Evolutionary conservation across 2,888 invertebrate genomes (phyloP).

Genomic region (Cactoblastis cactorum): DNA sequence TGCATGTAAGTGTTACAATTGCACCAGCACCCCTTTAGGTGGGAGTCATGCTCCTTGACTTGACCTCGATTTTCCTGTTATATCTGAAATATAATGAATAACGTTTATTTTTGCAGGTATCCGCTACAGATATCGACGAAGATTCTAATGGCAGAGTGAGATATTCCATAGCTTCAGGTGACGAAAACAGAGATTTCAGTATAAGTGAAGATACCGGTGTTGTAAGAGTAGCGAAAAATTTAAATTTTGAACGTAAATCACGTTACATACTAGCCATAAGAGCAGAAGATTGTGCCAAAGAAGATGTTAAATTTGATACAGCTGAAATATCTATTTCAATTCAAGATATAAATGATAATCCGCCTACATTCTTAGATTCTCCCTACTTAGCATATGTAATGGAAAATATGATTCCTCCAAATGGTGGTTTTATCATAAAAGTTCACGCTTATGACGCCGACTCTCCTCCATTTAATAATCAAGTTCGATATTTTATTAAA

Average conservation of each 20-base stretch:
- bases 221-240: conserved; percentile 93
- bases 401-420: conserved; percentile 93
- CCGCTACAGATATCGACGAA: conserved; percentile 93
- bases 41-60: no score
- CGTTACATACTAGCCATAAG: conserved; percentile 90
- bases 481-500: conserved; percentile 95
- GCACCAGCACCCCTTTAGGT: no score
- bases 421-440: conserved; percentile 88
- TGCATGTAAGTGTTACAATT: no score
- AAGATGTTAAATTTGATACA: conserved; percentile 85
- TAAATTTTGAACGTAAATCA: conserved; percentile 94
- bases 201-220: conserved; percentile 95
- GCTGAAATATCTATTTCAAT: conserved; percentile 91
- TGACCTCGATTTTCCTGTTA: neutral
- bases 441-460: conserved; percentile 95
- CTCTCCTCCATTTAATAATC: conserved; percentile 92
- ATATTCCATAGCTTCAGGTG: conserved; percentile 93
- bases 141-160: conserved; percentile 94
- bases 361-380: conserved; percentile 95
- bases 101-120: conserved; percentile 79
- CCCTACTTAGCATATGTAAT: conserved; percentile 95
- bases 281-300: conserved; percentile 92
- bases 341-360: conserved; percentile 95
- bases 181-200: conserved; percentile 93
- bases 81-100: no score